A percentile compares a stretch with the other conserved stretches of the same genome.
Evolutionary conservation across 2,888 invertebrate genomes (phyloP).

Genomic region (Drosophila mettleri): DNA sequence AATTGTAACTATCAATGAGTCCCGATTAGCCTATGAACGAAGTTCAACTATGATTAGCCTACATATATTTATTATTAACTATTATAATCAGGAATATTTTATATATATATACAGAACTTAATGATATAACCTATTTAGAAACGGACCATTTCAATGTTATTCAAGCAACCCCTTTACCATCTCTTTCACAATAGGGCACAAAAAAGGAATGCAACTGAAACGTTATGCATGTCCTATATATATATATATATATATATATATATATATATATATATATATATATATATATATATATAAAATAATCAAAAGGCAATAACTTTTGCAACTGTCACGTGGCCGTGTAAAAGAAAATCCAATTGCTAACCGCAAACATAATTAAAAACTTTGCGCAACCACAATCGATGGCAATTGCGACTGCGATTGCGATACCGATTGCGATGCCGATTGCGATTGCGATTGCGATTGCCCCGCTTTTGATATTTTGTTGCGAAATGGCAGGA

Average conservation of each 20-base stretch:
- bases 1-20: too few species aligned
- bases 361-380: slow-evolving; percentile 81
- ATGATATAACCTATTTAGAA: background rate
- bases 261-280: slow-evolving; percentile 6
- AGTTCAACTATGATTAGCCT: background rate
- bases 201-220: background rate
- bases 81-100: background rate
- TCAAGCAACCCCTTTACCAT: background rate
- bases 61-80: background rate
- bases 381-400: slow-evolving; percentile 78
- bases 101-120: background rate
- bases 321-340: slow-evolving; percentile 29
- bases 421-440: slow-evolving; percentile 28
- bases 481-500: slow-evolving; percentile 16
- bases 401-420: slow-evolving; percentile 48
- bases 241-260: slow-evolving; percentile 15
- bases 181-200: background rate
- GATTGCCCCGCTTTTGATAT: slow-evolving; percentile 20
- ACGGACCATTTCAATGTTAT: background rate
- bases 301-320: slow-evolving; percentile 50
- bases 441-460: slow-evolving; percentile 12
- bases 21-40: rapidly evolving
- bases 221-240: slow-evolving; percentile 1
- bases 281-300: slow-evolving; percentile 26
- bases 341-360: slow-evolving; percentile 69